Conservation (phyloP, 2,113 vertebrate genomes). For the Rhinoderma darwinii region DNA sequence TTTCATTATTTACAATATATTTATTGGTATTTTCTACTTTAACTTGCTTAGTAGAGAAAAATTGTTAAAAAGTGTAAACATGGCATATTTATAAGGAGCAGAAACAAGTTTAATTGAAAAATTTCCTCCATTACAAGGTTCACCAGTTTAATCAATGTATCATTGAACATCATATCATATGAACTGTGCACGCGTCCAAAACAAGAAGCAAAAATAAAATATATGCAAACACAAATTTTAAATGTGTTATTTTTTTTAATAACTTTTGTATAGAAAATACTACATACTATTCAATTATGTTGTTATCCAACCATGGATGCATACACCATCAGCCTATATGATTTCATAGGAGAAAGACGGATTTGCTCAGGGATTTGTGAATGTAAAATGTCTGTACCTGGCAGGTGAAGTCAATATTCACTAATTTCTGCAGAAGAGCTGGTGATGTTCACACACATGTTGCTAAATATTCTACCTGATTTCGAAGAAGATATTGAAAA, state of each 20-base stretch:
- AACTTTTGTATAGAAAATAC: neutral
- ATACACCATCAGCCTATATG: neutral
- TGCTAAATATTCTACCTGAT: conserved; percentile 23
- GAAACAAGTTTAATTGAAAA: conserved; percentile 8
- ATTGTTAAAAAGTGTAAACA: neutral
- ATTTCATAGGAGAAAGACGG: neutral
- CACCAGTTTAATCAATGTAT: conserved; percentile 35
- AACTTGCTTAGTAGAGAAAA: neutral
- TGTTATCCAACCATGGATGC: neutral
- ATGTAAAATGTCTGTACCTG: conserved; percentile 35
- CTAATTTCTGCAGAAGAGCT: conserved; percentile 21
- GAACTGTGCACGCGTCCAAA: neutral
- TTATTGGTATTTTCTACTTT: too few species aligned
- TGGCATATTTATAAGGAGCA: neutral
- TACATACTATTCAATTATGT: neutral
- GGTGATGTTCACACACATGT: conserved; percentile 28
- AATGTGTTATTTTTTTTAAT: neutral
- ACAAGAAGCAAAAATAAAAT: neutral
- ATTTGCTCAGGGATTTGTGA: conserved; percentile 12
- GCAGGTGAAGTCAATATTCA: conserved; percentile 15
- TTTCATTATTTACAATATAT: too few species aligned
- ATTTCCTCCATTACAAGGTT: conserved; percentile 11
- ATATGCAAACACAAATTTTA: neutral
- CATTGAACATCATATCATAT: neutral
- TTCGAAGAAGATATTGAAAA: conserved; percentile 24